Evolutionary conservation across 2,888 invertebrate genomes (phyloP), one percentile per base, ranked within the genome.

Genomic region (Antheraea yamamai): DNA sequence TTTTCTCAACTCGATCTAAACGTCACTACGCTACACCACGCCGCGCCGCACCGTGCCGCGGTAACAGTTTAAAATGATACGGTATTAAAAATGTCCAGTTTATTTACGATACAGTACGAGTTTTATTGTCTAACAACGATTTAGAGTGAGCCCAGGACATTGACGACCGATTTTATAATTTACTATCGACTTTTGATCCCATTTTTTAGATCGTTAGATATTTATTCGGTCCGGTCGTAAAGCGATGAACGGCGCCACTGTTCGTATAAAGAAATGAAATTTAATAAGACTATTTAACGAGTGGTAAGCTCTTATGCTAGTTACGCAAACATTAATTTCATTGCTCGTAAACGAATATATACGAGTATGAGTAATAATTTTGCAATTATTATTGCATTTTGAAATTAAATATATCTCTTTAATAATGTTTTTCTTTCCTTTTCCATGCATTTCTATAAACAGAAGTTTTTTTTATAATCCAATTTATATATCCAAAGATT

Each of bases 61-160:
- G 92, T 92, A 92, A 94, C 92, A 91, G 93, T 90, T 92, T 90
- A 91, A 92, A 94, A 92, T 92, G 88, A 90, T 87, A 82, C 81
- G 86, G 88, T 86, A 91, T 91, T 91, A 90, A 91, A 93, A 87
- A 86, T 89, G 92, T 92, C 93, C 87, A 82, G 73, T 79, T 87
- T 85, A 92, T 92, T 93, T 93, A 93, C 86, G 88, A 85, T 83
- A 84, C 81, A 83, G 83, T 84, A 86, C 81, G 89, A 84, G 83
- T 86, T 93, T 93, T 93, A 93, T 89, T 90, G 89, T 89, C 84
- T 84, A 83, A 84, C 81, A 84, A 81, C 87, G 85, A 87, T 89
- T 86, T 84, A 83, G 88, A 88, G 84, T 85, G 87, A 87, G 84
- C 85, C 79, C 77, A 77, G 70, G 91, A 91, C 89, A 79, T 92